Conservation (phyloP, 2,113 vertebrate species). For the Myxocyprinus asiaticus region DNA sequence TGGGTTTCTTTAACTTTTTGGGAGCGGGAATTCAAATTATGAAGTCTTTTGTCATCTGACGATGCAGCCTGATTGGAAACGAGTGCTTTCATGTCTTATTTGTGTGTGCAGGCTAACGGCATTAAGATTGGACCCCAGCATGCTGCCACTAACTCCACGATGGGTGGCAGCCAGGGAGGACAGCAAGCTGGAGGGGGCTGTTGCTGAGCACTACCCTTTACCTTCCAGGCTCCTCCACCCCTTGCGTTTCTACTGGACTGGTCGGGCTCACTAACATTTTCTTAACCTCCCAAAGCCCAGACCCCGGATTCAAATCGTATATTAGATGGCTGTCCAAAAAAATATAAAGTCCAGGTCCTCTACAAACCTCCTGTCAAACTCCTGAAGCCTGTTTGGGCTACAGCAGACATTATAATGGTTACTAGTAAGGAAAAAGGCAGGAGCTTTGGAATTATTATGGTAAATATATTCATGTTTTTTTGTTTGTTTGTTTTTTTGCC, state of each 20-base stretch:
- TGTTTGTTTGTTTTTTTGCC: constrained; percentile 73
- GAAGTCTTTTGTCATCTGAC: neutral
- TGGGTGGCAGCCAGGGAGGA: constrained; percentile 90
- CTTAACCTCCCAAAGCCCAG: constrained; percentile 74
- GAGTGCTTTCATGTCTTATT: constrained; percentile 40
- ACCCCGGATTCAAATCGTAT: constrained; percentile 78
- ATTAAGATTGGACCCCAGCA: constrained; percentile 99
- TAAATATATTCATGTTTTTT: constrained; percentile 66
- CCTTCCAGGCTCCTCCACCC: constrained; percentile 11
- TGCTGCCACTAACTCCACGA: constrained; percentile 90
- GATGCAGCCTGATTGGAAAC: neutral
- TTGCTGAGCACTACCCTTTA: constrained; percentile 82
- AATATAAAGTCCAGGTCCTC: constrained; percentile 41
- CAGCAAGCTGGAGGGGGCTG: constrained; percentile 97
- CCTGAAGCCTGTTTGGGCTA: constrained; percentile 70
- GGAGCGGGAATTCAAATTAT: neutral
- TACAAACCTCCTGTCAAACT: constrained; percentile 75
- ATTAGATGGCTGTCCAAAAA: constrained; percentile 79
- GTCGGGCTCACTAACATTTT: constrained; percentile 83
- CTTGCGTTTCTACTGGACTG: constrained; percentile 82
- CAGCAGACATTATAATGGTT: constrained; percentile 75
- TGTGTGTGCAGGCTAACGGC: constrained; percentile 87
- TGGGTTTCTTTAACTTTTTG: neutral
- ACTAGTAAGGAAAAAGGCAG: constrained; percentile 81
- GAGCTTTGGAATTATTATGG: constrained; percentile 86